Evolutionary conservation across 2,113 vertebrate genomes (phyloP), one percentile per base, ranked within the genome.

Genomic region (Morone chrysops): DNA sequence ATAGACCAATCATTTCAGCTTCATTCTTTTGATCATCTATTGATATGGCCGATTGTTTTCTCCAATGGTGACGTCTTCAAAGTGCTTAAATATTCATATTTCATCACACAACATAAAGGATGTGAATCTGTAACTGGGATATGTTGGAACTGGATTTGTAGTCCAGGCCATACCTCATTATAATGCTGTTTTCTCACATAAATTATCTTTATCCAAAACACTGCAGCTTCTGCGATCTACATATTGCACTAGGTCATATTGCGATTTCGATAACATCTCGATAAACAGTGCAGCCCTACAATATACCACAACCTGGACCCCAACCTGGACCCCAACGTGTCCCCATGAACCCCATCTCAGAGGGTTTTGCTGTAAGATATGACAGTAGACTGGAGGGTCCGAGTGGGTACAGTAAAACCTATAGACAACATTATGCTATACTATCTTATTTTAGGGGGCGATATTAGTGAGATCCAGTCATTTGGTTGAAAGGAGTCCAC

Each of bases 311-410:
- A 50, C 13, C 14, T 50, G 13, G 4, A 62, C 11, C 48, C 9
- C 45, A 45, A 50, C 13, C 14, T 50, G 13, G 4, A 62, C 11
- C 54, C 18, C 8, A 22, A 31, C 31, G 31, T 31, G 31, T 31
- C 31, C 31, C 31, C 3, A 31, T 31, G 13, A 2, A 62, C 11
- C 54, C 22, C 8, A 22, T 50, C 5, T 40, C 51, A 79, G 40
- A 88, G 53, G 43, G 65, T 69, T 76, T 60, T 22, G 11, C 12
- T 36, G 14, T 8, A 0, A 73, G 5, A 65, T 69, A 38, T 53
- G n/a, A 45, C 43, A 40, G 38, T 2, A 47, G 0, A 73, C 40
- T 68, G 50, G 41, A 66, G 77, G 79, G 73, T 75, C 77, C 75
- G 4, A 14, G 9, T 66, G 17, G 17, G 40, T 10, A 61, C 36